Base-by-base conservation (phyloP, 1,140 invertebrate genomes). In the Zaprionus taronus region DNA sequence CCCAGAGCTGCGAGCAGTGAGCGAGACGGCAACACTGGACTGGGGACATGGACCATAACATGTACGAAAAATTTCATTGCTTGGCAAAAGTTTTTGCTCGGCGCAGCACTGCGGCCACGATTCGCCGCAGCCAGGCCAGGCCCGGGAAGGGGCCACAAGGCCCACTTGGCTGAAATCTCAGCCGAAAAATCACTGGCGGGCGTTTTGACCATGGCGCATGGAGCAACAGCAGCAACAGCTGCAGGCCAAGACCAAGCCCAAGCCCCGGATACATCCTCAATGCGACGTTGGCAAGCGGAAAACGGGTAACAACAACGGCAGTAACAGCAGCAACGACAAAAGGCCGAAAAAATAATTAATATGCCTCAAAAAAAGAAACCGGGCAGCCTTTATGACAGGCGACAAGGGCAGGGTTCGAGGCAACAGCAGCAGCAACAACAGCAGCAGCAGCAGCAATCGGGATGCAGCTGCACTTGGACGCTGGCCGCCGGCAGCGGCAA, bases 1-100 rank as follows among this genome's bases (percentile, higher is more conserved):
- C 61, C 53, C 69, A 80, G 47, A 72, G 74, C 74, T n/a, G 38
- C 38, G 44, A 72, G 69, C 74, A 53, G 31, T 66, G 75, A 80
- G 64, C 68, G 67, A 69, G 62, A 72, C 24, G 69, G 62, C 69
- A 65, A 76, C 61, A 74, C 63, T 87, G 80, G 72, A 83, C 83
- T 84, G 62, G 81, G 41, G 72, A 87, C 83, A 89, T 80, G 83
- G 83, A 83, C 84, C 89, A 87, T 83, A 86, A 87, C 84, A 87
- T 87, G 83, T 87, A 87, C 83, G 70, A 86, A 87, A 87, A 87
- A 81, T 84, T 87, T 84, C 84, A 87, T 89, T 87, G 81, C 81
- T 47, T 89, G 81, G 77, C 83, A 78, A 34, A 61, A 73, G 63
- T 79, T 79, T 83, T 80, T 82, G 84, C 79, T 80, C 82, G 72